Base-by-base conservation (phyloP, 1,140 invertebrate genomes). In the Drosophila ironensis region DNA sequence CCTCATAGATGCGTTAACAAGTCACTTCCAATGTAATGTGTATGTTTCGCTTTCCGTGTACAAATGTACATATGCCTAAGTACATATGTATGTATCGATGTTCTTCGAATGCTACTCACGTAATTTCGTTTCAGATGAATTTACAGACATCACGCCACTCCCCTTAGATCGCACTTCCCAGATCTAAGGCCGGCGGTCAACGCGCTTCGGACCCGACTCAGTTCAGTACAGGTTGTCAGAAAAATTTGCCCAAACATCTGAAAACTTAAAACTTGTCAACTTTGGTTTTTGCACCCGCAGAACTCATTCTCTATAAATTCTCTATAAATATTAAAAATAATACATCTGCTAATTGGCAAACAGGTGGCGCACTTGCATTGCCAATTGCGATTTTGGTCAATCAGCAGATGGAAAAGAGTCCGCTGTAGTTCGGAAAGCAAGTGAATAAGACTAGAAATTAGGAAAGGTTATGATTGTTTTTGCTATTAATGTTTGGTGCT, bases 221-320 rank as follows among this genome's bases (percentile, higher is more conserved):
- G 20, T 56, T 41, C 19, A 22, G 17, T 20, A 11, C 24, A 27
- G 47, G 20, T 28, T 37, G 42, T 14, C 37, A 25, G 24, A 52
- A 24, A 33, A 73, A 53, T 70, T 73, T 77, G 61, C 67, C 72
- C 61, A 77, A 77, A 78, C 80, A 67, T 64, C 42, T 46, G 66
- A 70, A 25, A 33, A 38, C 56, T 72, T 47, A 68, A 42, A 60
- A 60, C 57, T 59, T 47, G 27, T 2, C 33, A 24, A 40, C 42
- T 16, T 54, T 30, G 46, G 47, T 28, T 57, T 46, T 27, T 38
- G 28, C 17, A 25, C 16, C 28, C 25, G 38, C 38, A 48, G 52
- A 48, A 60, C 53, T 60, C 63, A 82, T 61, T 73, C 53, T 73
- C 73, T 73, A 84, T 82, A 86, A 82, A n/a, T n/a, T n/a, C n/a